phyloP scores from a whole-genome alignment of 2,888 invertebrate species.

The Plagodis pulveraria region DNA sequence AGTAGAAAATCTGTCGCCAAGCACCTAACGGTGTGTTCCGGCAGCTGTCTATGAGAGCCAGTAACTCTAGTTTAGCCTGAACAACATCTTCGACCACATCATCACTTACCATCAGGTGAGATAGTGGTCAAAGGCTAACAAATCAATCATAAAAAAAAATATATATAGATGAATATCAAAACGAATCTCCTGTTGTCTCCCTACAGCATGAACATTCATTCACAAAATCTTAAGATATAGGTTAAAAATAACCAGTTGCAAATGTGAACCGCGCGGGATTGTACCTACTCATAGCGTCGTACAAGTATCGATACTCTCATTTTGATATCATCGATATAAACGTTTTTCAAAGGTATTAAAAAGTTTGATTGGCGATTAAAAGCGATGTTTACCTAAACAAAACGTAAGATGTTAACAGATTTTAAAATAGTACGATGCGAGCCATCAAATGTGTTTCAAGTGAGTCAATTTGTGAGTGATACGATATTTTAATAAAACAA shows the following conservation, averaged over 20 bases:
- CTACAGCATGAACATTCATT: slow-evolving; percentile 22
- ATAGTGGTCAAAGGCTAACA: no score
- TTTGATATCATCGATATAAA: slow-evolving; percentile 19
- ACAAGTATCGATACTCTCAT: slow-evolving; percentile 2
- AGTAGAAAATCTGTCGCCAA: no score
- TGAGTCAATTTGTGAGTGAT: slow-evolving; percentile 14
- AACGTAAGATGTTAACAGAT: slow-evolving; percentile 24
- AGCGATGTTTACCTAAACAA: slow-evolving; percentile 35
- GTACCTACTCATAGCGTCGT: slow-evolving; percentile 20
- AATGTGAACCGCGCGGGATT: slow-evolving; percentile 36
- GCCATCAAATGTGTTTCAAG: slow-evolving; percentile 11
- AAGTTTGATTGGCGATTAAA: slow-evolving; percentile 29
- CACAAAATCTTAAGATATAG: slow-evolving; percentile 29
- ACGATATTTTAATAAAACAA: slow-evolving; percentile 1
- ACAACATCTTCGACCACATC: no score
- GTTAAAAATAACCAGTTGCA: slow-evolving; percentile 45
- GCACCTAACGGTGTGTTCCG: no score
- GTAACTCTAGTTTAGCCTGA: no score
- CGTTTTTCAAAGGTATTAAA: slow-evolving; percentile 19
- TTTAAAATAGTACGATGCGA: slow-evolving; percentile 28
- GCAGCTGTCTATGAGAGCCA: no score
- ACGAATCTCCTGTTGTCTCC: slow-evolving; percentile 14
- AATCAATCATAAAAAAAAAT: no score
- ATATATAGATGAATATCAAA: neutral
- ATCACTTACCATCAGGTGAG: no score